A percentile compares a stretch with the other conserved stretches of the same genome.
Conservation (phyloP, 2,113 vertebrate species). For the Gymnogyps californianus region DNA sequence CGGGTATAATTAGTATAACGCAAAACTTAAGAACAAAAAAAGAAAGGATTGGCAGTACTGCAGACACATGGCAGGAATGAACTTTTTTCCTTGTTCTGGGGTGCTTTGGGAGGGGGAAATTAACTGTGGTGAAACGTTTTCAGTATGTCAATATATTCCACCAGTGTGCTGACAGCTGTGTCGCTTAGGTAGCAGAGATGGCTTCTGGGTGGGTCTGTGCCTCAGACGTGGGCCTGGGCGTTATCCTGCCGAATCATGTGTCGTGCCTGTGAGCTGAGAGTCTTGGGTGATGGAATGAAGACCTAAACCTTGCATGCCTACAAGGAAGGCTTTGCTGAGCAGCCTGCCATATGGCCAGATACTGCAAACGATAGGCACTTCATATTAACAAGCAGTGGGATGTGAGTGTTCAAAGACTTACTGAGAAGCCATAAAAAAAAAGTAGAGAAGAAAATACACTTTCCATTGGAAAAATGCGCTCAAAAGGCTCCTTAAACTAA, state of each 20-base stretch:
- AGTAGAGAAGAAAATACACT: not conserved
- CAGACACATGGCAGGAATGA: not conserved
- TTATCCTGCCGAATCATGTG: rapidly evolving
- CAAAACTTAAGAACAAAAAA: not conserved
- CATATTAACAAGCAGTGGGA: not conserved
- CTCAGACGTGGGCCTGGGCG: rapidly evolving
- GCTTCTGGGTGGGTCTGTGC: not conserved
- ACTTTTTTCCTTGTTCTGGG: not conserved
- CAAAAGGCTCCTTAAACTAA: not conserved
- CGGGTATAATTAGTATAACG: not conserved
- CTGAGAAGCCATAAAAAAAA: not conserved
- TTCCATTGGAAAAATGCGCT: not conserved
- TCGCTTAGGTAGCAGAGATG: not conserved
- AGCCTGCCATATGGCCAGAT: not conserved
- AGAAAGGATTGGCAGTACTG: not conserved
- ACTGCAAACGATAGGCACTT: not conserved
- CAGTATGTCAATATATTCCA: not conserved
- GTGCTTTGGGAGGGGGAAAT: not conserved
- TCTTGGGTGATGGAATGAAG: not conserved
- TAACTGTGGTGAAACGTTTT: not conserved
- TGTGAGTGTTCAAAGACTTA: not conserved
- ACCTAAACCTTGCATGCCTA: not conserved
- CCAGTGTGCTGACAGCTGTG: not conserved
- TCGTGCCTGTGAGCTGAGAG: rapidly evolving
- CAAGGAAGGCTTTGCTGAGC: not conserved